phyloP scores from a whole-genome alignment of 2,113 vertebrate species.

The Sylvia atricapilla region DNA sequence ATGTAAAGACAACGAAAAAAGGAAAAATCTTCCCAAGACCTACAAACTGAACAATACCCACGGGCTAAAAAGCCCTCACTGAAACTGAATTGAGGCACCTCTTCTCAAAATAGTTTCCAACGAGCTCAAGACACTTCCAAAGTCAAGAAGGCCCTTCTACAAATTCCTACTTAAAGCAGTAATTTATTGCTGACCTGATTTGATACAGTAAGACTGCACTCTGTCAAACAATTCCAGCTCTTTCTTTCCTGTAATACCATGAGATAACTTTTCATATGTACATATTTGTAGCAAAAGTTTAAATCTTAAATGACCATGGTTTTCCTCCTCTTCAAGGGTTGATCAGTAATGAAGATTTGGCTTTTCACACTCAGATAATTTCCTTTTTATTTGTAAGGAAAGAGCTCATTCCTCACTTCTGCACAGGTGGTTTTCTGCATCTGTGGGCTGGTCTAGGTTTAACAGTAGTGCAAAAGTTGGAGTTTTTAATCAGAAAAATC shows the following conservation, averaged over 20 bases:
- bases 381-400: not conserved
- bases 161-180: not conserved
- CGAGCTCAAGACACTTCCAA: not conserved
- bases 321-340: not conserved
- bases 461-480: not conserved
- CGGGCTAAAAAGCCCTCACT: not conserved
- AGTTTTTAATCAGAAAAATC: not conserved
- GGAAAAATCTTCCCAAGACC: not conserved
- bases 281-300: slow-evolving; percentile 25
- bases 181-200: not conserved
- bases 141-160: not conserved
- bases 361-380: not conserved
- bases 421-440: not conserved
- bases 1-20: slow-evolving; percentile 72
- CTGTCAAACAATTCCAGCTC: not conserved
- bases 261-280: slow-evolving; percentile 26
- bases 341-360: slow-evolving; percentile 1
- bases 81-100: not conserved
- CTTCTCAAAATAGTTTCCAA: not conserved
- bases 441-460: not conserved
- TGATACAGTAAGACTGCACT: not conserved
- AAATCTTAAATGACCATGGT: not conserved
- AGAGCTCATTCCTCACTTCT: not conserved
- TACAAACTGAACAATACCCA: not conserved
- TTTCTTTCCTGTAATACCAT: not conserved